Evolutionary conservation across 1,140 invertebrate genomes (phyloP).

Genomic region (Diorhabda sublineata): DNA sequence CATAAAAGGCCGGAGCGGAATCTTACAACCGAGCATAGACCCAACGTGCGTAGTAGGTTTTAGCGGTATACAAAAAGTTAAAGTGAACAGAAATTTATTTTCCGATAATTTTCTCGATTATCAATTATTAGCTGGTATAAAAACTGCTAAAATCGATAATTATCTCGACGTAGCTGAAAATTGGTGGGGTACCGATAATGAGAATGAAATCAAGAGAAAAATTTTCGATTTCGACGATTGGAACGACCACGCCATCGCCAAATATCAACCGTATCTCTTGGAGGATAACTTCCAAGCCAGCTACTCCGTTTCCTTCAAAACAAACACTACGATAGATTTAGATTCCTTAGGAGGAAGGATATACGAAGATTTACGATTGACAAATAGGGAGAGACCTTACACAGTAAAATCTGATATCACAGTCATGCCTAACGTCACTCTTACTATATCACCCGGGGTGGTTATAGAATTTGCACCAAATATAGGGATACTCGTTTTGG

Average conservation of each 20-base stretch:
- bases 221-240: constrained; percentile 99
- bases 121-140: constrained; percentile 88
- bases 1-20: constrained; percentile 34
- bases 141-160: constrained; percentile 83
- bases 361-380: constrained; percentile 66
- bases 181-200: constrained; percentile 88
- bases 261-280: constrained; percentile 82
- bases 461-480: constrained; percentile 92
- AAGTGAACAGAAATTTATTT: constrained; percentile 86
- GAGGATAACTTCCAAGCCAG: constrained; percentile 71
- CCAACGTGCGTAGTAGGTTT: constrained; percentile 86
- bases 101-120: constrained; percentile 85
- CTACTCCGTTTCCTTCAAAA: constrained; percentile 65
- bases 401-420: constrained; percentile 88
- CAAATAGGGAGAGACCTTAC: constrained; percentile 68
- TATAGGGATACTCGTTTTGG: constrained; percentile 94
- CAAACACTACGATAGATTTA: constrained; percentile 54
- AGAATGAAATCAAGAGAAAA: constrained; percentile 67
- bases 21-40: constrained; percentile 48
- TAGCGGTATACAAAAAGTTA: constrained; percentile 91
- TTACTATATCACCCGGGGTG: constrained; percentile 87
- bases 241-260: constrained; percentile 94
- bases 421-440: constrained; percentile 86
- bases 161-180: constrained; percentile 86
- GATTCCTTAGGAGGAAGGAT: constrained; percentile 82